Evolutionary conservation across 2,113 vertebrate genomes (phyloP), one percentile per base, ranked within the genome.

Genomic region (Lepus americanus): DNA sequence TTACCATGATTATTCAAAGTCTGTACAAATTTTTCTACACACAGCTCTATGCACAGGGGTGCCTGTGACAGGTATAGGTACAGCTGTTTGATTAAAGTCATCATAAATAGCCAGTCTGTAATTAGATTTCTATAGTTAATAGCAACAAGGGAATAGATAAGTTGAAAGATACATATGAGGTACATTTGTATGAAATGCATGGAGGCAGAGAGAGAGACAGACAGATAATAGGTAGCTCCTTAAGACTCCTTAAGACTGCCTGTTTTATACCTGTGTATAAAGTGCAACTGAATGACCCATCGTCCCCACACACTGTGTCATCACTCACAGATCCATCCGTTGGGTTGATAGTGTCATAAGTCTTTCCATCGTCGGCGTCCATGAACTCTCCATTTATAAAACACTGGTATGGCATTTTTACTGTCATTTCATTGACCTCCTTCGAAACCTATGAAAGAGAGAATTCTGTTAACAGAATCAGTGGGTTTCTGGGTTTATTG

Each of bases 371-470:
- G 44, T 98, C 98, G 19, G 99, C 98, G 92, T 98, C 94, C 51
- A 97, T 76, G 97, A 99, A 99, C 49, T 97, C 96, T 3, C 99
- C 99, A 20, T 99, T 98, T 95, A 99, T 99, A 97, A 99, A 99
- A 93, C 99, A 99, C 67, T 99, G 99, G 95, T 99, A 97, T 0
- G 99, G 99, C 98, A 99, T 98, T 91, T 98, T 99, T 94, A 99
- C 97, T 9, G 98, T 99, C 98, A 99, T 98, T 74, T 98, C 98
- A 91, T 99, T 99, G 63, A 98, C 85, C 63, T 98, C 96, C 97
- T 98, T 98, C 61, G 97, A 98, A 95, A 98, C 97, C 99, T 99
- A 90, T 19, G 36, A 90, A 44, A 78, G 66, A 97, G n/a, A 92
- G 69, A 97, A 96, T 95, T 31, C 92, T 85, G 81, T 3, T 20